Conservation (phyloP, 2,113 vertebrate genomes). For the Gallinago jamesoni region DNA sequence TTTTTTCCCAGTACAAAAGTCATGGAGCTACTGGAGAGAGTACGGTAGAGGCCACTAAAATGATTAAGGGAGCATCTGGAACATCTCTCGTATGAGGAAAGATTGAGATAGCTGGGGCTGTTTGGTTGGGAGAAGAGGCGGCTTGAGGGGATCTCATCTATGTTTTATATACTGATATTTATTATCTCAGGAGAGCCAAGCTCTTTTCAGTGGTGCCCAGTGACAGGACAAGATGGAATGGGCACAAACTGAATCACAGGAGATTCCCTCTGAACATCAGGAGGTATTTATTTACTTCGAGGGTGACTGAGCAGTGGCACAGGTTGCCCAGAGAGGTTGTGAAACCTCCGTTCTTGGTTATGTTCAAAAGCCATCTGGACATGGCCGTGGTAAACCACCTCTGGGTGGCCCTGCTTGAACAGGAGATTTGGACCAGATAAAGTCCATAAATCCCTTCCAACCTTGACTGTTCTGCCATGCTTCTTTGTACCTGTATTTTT, state of each 20-base stretch:
- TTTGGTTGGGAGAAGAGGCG: neutral
- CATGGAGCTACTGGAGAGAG: neutral
- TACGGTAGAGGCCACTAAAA: neutral
- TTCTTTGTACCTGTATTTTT: neutral
- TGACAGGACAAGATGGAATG: too few species aligned
- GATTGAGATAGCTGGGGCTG: neutral
- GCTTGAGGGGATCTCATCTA: rapidly evolving
- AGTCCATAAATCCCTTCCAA: neutral
- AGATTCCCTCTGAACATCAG: neutral
- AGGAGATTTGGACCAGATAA: neutral
- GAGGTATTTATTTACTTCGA: neutral
- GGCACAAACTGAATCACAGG: neutral
- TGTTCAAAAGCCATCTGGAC: neutral
- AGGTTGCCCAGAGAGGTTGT: neutral
- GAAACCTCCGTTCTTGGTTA: neutral
- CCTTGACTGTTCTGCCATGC: neutral
- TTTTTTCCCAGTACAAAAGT: neutral
- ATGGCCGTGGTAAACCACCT: neutral
- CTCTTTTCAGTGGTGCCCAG: neutral
- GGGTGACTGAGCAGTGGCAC: neutral
- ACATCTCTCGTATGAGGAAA: neutral
- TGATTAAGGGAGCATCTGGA: neutral
- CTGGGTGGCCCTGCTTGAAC: neutral
- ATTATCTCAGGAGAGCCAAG: neutral
- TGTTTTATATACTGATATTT: neutral